Base-by-base conservation (phyloP, 1,140 invertebrate genomes). In the Eurosta solidaginis region DNA sequence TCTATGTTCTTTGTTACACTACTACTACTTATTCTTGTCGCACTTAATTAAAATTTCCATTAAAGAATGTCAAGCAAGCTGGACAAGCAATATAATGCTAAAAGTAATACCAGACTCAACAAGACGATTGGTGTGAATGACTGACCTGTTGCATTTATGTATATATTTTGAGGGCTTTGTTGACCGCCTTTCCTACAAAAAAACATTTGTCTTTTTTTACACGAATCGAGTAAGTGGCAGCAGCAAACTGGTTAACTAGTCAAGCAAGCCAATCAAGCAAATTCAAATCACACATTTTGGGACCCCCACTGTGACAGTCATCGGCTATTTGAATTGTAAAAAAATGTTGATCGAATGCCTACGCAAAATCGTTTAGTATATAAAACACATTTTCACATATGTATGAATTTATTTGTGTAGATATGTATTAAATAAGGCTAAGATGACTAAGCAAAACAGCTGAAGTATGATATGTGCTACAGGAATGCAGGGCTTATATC, bases 21-120 rank as follows among this genome's bases (percentile, higher is more conserved):
- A 40, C 33, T 29, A 29, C 36, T n/a, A 68, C 33, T 20, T 40
- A 40, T 40, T 22, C 59, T 68, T 68, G 59, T 68, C 59, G 59
- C 33, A 68, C 40, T 68, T 68, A 68, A 68, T 68, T 68, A 42
- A 68, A 68, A 68, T 68, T 33, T 36, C 59, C 59, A 68, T 68
- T 68, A 42, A 68, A 40, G n/a, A 40, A 22, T 20, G 33, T 17
- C 27, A 59, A 59, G 33, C 54, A 22, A 59, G 14, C 27, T 68
- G 33, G 17, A 40, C 17, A 29, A 68, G n/a, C 36, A 33, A 68
- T 6, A 20, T 5, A 3, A 22, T 7, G n/a, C n/a, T n/a, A n/a
- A n/a, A n/a, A n/a, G n/a, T n/a, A n/a, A n/a, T n/a, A n/a, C n/a
- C n/a, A n/a, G 29, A 3, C 25, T 59, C 1, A 59, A 10, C 33